Evolutionary conservation across 2,113 vertebrate species (phyloP).

Genomic region (Mesoclemmys tuberculata): DNA sequence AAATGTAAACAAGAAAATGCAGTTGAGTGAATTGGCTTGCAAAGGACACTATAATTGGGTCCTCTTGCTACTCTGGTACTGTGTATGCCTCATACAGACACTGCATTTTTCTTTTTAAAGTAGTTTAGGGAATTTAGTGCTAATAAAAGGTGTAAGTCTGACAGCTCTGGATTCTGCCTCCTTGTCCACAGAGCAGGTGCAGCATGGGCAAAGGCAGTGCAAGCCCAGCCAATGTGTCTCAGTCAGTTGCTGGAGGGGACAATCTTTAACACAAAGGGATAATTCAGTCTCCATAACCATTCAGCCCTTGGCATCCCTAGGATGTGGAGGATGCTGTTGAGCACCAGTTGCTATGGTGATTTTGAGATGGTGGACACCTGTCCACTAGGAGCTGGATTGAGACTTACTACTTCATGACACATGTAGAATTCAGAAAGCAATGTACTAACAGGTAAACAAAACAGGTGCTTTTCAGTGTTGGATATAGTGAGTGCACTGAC

Average conservation of each 20-base stretch:
- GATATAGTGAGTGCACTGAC: not conserved
- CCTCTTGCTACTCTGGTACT: constrained; percentile 16
- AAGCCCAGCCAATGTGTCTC: not conserved
- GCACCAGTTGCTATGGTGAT: not conserved
- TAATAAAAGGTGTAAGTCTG: not conserved
- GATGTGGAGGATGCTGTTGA: not conserved
- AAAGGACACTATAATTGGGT: constrained; percentile 1
- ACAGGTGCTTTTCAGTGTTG: not conserved
- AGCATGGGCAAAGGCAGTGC: too few species aligned
- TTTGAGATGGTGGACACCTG: not conserved
- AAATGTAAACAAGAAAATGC: constrained; percentile 2
- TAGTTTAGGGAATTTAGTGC: not conserved
- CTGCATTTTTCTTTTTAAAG: not conserved
- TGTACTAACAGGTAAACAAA: not conserved
- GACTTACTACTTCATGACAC: not conserved
- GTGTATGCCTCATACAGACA: not conserved
- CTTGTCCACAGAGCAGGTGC: not conserved
- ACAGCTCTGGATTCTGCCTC: not conserved
- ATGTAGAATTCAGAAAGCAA: not conserved
- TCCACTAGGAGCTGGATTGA: not conserved
- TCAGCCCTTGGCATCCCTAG: not conserved
- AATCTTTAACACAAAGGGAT: not conserved
- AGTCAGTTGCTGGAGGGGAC: not conserved
- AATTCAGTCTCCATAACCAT: not conserved
- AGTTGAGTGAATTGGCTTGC: not conserved